Percentiles rank a stretch among this genome's conserved stretches.
These are phyloP conservation scores for Montipora capitata DNA, from an alignment of 92 coral and sea anemone species.

Conservation along the genomic window DNA sequence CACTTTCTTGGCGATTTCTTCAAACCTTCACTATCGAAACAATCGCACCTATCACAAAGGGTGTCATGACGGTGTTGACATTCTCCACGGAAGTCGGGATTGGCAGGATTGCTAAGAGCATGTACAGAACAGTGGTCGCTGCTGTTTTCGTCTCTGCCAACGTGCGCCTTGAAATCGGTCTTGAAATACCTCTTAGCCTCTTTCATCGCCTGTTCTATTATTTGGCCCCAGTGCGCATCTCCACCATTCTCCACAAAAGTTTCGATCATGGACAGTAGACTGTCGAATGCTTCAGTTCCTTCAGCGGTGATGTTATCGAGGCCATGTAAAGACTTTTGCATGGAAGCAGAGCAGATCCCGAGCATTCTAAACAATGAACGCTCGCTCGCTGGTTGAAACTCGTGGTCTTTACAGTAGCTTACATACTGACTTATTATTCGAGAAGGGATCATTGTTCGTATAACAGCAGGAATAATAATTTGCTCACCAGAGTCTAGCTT, in stretches of 20 bases:
- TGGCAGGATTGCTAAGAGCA: constrained; percentile 53
- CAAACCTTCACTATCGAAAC: neutral
- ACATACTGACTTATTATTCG: constrained; percentile 61
- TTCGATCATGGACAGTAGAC: constrained; percentile 9
- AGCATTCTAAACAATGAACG: constrained; percentile 63
- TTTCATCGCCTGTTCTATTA: neutral
- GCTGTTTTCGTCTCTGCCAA: constrained; percentile 50
- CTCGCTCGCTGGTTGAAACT: constrained; percentile 58
- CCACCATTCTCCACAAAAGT: constrained; percentile 44
- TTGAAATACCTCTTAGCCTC: constrained; percentile 60
- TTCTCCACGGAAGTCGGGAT: neutral
- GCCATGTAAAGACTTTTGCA: constrained; percentile 63
- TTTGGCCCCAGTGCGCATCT: constrained; percentile 9
- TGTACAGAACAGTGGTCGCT: constrained; percentile 56
- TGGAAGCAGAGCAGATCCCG: constrained; percentile 67
- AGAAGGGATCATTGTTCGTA: constrained; percentile 68
- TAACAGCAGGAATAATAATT: constrained; percentile 65
- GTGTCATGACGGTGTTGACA: constrained; percentile 22
- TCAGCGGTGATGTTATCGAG: constrained; percentile 74
- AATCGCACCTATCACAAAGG: neutral
- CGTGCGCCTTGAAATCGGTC: constrained; percentile 66
- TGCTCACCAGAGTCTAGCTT: constrained; percentile 72
- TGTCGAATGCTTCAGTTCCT: constrained; percentile 66
- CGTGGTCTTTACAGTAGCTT: constrained; percentile 43
- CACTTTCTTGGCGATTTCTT: neutral